Base-by-base conservation (phyloP, 2,797 vertebrate species). In the Lacerta agilis region DNA sequence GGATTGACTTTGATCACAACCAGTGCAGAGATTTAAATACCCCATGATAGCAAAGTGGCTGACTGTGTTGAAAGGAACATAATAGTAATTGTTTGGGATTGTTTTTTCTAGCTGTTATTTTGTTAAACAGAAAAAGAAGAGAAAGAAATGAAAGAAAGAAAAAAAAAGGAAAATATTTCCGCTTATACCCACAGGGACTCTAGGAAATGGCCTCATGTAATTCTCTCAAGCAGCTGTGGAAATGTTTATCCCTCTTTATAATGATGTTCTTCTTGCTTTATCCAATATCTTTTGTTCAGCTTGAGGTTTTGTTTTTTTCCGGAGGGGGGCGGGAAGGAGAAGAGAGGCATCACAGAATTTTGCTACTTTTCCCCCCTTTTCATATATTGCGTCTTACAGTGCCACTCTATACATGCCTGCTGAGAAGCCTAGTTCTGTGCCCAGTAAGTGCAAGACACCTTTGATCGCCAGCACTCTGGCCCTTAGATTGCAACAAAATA, bases 211-310 rank as follows among this genome's bases (percentile, higher is more conserved):
- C 29, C 79, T 73, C 41, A 71, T 55, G 13, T 33, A 45, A 87
- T 25, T 85, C 84, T 9, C 85, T 72, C 3, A 64, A 85, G 20
- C 82, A 90, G 84, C 82, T 89, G 89, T 36, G 67, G 25, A 66
- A 93, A 79, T 79, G 27, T 79, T 86, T 81, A 15, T 86, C 84
- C 66, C 83, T 89, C 2, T 45, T 82, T 85, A 85, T 81, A 75
- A 58, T 84, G 43, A 29, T 3, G 82, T 17, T 55, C 73, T 67
- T 67, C 41, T 33, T 75, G 20, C 55, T 88, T 81, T 66, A 38
- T 75, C 77, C 83, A 25, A n/a, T 43, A 80, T 66, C 58, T 85
- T 45, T 81, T 85, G 36, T 85, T 1, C 25, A 66, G 67, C 38
- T 79, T 41, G 36, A 18, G 36, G 23, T 10, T 75, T 41, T 33